phyloP scores from a whole-genome alignment of 1,140 invertebrate species.

The Hylaeus anthracinus region DNA sequence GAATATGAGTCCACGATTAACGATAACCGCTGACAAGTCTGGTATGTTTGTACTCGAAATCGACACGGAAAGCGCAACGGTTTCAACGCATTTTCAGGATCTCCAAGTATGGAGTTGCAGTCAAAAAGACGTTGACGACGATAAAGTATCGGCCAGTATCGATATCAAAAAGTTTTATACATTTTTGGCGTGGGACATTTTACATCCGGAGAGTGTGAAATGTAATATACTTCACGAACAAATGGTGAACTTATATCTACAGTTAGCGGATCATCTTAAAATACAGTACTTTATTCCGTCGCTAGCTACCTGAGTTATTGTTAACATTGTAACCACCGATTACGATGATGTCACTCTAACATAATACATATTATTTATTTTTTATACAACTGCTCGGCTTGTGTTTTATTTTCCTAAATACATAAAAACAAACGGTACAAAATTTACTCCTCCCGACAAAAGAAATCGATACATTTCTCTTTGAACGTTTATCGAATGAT shows the following conservation, averaged over 20 bases:
- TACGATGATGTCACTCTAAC: slow-evolving; percentile 3
- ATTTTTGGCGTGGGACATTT: slow-evolving; percentile 82
- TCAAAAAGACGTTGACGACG: slow-evolving; percentile 48
- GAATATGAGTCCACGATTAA: slow-evolving; percentile 86
- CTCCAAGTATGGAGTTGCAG: slow-evolving; percentile 79
- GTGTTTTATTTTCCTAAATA: slow-evolving; percentile 1
- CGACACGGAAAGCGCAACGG: slow-evolving; percentile 87
- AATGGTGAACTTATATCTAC: slow-evolving; percentile 82
- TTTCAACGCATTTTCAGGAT: slow-evolving; percentile 89
- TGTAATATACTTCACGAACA: slow-evolving; percentile 82
- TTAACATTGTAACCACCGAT: background rate
- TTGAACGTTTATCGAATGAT: too few species aligned
- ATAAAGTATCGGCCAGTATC: slow-evolving; percentile 78
- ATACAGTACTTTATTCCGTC: slow-evolving; percentile 84
- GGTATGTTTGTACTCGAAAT: slow-evolving; percentile 88
- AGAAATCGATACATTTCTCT: too few species aligned
- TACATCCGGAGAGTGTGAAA: slow-evolving; percentile 82
- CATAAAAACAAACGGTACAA: slow-evolving; percentile 1
- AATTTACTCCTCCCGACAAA: background rate
- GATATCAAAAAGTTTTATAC: slow-evolving; percentile 83
- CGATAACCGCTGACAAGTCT: slow-evolving; percentile 85
- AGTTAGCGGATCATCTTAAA: slow-evolving; percentile 82
- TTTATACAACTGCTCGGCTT: background rate
- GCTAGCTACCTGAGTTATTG: slow-evolving; percentile 56
- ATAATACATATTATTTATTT: slow-evolving; percentile 33